Conservation (phyloP, 2,797 vertebrate genomes). For the Fratercula arctica region DNA sequence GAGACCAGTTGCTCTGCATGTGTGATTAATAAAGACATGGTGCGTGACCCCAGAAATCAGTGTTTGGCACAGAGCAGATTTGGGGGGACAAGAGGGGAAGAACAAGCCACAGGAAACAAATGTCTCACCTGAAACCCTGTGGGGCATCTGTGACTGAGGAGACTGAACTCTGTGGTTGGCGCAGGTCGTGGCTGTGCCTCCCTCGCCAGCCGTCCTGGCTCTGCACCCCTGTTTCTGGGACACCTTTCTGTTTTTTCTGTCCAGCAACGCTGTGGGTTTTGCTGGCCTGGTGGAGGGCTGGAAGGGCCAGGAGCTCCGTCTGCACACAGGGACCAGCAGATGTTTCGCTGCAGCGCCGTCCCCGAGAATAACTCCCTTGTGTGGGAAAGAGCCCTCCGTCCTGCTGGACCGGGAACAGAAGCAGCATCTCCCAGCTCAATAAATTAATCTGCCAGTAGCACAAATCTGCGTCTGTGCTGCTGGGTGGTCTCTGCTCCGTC, state of each 20-base stretch:
- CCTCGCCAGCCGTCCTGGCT: accelerated
- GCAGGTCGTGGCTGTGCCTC: accelerated
- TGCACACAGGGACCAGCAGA: background rate
- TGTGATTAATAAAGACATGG: background rate
- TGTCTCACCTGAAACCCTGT: background rate
- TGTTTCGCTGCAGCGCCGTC: background rate
- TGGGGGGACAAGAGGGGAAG: background rate
- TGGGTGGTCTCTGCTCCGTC: constrained; percentile 31
- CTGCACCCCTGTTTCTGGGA: background rate
- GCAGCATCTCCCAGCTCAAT: constrained; percentile 29
- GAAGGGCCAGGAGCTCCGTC: background rate
- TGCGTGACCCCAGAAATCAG: background rate
- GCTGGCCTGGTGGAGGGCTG: background rate
- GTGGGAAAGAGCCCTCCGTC: background rate
- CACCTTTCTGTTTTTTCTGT: background rate
- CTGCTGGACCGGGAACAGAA: constrained; percentile 19
- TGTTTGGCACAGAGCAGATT: background rate
- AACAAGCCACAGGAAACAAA: background rate
- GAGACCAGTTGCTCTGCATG: background rate
- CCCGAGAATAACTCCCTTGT: constrained; percentile 26
- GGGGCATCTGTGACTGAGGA: background rate
- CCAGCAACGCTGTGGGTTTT: background rate
- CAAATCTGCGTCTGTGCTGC: background rate
- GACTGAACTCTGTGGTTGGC: accelerated
- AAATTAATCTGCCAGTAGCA: constrained; percentile 27